Conservation (phyloP, 2,888 invertebrate species). For the Octonoba sinensis region DNA sequence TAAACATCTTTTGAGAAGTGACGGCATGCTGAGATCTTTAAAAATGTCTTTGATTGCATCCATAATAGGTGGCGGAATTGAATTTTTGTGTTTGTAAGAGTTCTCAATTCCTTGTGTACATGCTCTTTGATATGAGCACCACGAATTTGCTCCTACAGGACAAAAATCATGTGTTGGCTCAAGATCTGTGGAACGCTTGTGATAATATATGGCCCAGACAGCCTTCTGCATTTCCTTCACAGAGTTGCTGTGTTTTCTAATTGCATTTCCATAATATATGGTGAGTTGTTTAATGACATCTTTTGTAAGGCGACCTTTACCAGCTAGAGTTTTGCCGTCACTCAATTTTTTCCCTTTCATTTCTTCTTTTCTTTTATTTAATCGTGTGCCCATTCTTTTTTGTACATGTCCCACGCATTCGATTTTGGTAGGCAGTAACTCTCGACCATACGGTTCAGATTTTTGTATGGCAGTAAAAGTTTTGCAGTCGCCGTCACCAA, state of each 20-base stretch:
- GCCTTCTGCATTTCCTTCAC: slow-evolving; percentile 10
- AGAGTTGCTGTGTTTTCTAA: not conserved
- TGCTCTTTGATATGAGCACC: not conserved
- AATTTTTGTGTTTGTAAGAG: not conserved
- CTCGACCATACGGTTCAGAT: slow-evolving; percentile 8
- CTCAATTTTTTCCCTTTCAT: slow-evolving; percentile 1
- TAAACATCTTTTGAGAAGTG: slow-evolving; percentile 8
- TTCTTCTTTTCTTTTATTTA: not conserved
- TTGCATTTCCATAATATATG: slow-evolving; percentile 6
- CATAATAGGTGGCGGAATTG: not conserved
- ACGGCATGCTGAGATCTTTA: not conserved
- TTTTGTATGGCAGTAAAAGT: slow-evolving; percentile 1
- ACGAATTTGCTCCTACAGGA: not conserved
- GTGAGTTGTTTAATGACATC: not conserved
- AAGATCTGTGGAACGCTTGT: not conserved
- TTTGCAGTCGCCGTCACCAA: slow-evolving; percentile 16
- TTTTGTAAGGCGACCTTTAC: slow-evolving; percentile 7
- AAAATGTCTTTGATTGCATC: slow-evolving; percentile 4
- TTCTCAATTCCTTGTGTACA: not conserved
- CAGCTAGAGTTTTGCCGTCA: slow-evolving; percentile 15
- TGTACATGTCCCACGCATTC: not conserved
- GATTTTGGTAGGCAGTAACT: not conserved
- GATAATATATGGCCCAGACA: slow-evolving; percentile 19
- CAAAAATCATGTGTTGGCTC: slow-evolving; percentile 7
- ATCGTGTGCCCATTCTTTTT: not conserved